Conservation (phyloP, 2,888 invertebrate genomes). For the Serrognathus titanus region DNA sequence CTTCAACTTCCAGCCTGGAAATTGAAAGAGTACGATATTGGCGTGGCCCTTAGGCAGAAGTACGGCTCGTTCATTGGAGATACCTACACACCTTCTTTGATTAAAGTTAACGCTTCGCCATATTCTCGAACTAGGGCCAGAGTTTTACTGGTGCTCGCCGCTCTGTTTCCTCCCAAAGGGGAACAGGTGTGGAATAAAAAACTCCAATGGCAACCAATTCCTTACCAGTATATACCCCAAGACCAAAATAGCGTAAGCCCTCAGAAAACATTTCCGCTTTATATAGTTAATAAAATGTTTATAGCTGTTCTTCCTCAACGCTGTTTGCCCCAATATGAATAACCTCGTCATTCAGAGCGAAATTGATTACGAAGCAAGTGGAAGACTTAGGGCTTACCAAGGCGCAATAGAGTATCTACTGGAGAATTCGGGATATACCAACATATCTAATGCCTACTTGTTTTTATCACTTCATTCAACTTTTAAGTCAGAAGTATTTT, state of each 20-base stretch:
- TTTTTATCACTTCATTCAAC: too few species aligned
- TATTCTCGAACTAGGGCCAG: constrained; percentile 71
- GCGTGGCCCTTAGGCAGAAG: constrained; percentile 58
- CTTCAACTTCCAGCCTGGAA: constrained; percentile 47
- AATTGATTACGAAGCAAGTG: too few species aligned
- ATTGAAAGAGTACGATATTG: constrained; percentile 59
- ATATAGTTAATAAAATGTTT: neutral
- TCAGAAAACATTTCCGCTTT: neutral
- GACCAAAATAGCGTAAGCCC: constrained; percentile 31
- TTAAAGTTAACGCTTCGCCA: constrained; percentile 58
- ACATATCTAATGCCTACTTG: too few species aligned
- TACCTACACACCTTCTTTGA: constrained; percentile 55
- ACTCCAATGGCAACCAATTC: constrained; percentile 38
- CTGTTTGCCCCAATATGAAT: too few species aligned
- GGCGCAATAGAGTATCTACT: too few species aligned
- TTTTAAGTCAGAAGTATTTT: too few species aligned
- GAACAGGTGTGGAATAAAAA: constrained; percentile 54
- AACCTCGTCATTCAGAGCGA: too few species aligned
- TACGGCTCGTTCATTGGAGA: constrained; percentile 60
- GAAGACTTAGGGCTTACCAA: too few species aligned
- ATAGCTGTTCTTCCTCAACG: too few species aligned
- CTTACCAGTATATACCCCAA: constrained; percentile 31
- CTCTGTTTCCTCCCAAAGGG: constrained; percentile 60
- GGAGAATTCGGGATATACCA: too few species aligned
- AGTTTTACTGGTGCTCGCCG: constrained; percentile 63